These are phyloP conservation scores for Sebastes fasciatus DNA, from an alignment of 2,113 vertebrate genomes.

Conservation along the genomic window DNA sequence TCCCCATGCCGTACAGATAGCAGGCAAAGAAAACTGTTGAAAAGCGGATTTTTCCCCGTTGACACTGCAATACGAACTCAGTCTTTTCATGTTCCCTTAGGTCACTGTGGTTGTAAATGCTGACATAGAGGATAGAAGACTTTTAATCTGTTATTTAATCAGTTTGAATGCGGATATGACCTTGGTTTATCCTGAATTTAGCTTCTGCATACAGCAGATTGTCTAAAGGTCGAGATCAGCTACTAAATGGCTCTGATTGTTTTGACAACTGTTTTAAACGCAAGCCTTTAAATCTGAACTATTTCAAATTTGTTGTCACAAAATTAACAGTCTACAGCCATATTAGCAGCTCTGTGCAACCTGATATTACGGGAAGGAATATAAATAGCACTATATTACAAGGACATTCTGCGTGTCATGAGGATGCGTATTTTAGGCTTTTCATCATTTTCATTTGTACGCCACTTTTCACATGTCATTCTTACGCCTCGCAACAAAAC, in stretches of 20 bases:
- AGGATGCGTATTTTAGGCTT: too few species aligned
- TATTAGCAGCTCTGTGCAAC: neutral
- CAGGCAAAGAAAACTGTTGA: neutral
- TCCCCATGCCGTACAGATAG: neutral
- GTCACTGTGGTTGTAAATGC: neutral
- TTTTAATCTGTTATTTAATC: slow-evolving; percentile 22
- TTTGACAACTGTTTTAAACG: neutral
- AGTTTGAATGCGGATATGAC: neutral
- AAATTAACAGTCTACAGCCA: neutral
- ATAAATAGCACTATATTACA: too few species aligned
- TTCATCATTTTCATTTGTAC: too few species aligned
- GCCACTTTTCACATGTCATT: too few species aligned
- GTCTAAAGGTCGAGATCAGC: neutral
- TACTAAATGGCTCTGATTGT: neutral
- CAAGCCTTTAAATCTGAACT: neutral
- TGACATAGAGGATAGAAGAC: neutral
- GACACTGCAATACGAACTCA: neutral
- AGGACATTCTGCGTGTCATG: too few species aligned
- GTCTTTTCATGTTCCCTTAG: slow-evolving; percentile 8
- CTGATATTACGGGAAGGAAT: neutral
- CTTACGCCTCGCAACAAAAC: too few species aligned
- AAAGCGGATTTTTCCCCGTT: neutral
- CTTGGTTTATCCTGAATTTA: slow-evolving; percentile 1
- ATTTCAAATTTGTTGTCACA: neutral
- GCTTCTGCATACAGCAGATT: neutral